These are phyloP conservation scores for Synanthedon tipuliformis DNA, from an alignment of 2,888 invertebrate genomes.

Conservation along the genomic window DNA sequence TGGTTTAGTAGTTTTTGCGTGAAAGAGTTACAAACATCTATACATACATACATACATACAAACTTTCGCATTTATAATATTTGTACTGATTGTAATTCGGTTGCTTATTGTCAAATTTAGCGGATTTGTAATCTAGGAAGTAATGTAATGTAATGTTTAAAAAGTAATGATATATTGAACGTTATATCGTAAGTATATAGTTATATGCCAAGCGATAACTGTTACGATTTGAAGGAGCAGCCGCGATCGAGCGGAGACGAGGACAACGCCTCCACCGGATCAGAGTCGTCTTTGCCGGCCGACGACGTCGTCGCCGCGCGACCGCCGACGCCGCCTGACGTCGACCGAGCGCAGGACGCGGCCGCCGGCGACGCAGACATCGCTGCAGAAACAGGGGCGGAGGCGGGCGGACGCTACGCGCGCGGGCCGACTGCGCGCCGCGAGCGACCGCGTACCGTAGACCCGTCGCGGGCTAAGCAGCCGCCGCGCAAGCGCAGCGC, in stretches of 20 bases:
- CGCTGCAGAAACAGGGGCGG: not conserved
- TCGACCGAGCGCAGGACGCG: constrained; percentile 11
- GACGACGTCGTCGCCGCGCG: constrained; percentile 12
- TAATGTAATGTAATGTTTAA: no score
- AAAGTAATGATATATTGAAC: no score
- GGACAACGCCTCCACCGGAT: constrained; percentile 24
- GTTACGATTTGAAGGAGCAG: constrained; percentile 7
- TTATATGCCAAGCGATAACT: not conserved
- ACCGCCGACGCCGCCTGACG: constrained; percentile 1
- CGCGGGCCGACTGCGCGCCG: not conserved
- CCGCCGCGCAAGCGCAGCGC: not conserved
- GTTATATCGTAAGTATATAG: no score
- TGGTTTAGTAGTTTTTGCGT: no score
- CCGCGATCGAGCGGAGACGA: constrained; percentile 20
- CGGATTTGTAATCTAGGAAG: no score
- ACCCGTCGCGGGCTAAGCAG: constrained; percentile 2
- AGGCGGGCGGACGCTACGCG: no score
- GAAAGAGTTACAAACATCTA: no score
- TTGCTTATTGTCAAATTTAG: no score
- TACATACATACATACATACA: no score
- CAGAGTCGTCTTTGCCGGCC: constrained; percentile 22
- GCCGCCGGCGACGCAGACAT: not conserved
- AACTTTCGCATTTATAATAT: no score
- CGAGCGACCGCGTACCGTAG: not conserved
- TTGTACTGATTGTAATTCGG: no score